Base-by-base conservation (phyloP, 2,797 vertebrate genomes). In the Propithecus perrieri region DNA sequence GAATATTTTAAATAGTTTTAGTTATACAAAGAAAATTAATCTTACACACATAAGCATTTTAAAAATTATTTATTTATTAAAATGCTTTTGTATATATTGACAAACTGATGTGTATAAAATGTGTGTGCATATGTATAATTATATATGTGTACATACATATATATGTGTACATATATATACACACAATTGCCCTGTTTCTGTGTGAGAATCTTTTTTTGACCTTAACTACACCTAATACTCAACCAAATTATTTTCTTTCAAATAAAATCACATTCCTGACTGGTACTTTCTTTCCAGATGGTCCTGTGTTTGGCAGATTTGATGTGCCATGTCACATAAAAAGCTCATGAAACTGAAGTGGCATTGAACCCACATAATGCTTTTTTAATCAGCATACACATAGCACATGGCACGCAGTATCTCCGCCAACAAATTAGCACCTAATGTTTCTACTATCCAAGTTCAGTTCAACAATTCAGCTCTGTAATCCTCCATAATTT, bases 301-400 rank as follows among this genome's bases (percentile, higher is more conserved):
- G 97, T 85, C 67, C 43, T 96, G 79, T 69, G 61, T 48, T 97
- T 98, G 98, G 96, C 97, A 98, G 96, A 97, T 98, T 97, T 98
- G 92, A 98, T 98, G 97, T 97, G 97, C 96, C 98, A 96, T 0
- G 90, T 98, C 97, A 98, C 91, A 98, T 98, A 96, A 97, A 98
- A 97, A 97, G 86, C 94, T 97, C 65, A 92, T 97, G 97, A 98
- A 98, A 97, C 72, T 98, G 98, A 98, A 98, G 97, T 98, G 98
- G 96, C 97, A 96, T 93, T 97, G 88, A 94, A 95, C 88, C 89
- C 63, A 53, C 65, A 93, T 65, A 98, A 96, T 96, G 96, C 63
- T 98, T 97, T 98, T 97, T 97, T 97, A 97, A 97, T 97, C 97
- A 97, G 86, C 85, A 95, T 46, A 94, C 93, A 94, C 48, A 94